phyloP scores from a whole-genome alignment of 2,113 vertebrate species.

The Isichthys henryi region DNA sequence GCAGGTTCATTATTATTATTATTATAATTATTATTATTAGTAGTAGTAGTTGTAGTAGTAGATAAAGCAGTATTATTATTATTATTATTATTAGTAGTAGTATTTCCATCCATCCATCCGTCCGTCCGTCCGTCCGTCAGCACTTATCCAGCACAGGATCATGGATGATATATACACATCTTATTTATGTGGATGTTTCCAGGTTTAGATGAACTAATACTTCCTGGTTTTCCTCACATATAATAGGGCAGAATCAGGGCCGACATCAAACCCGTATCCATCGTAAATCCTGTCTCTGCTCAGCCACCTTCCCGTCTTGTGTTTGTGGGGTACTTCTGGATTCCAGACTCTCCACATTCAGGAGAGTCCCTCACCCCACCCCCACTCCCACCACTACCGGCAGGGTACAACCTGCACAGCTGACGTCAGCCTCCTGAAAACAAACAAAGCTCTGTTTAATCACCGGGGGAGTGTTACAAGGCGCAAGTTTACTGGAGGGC shows the following conservation, averaged over 20 bases:
- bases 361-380: background rate
- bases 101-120: background rate
- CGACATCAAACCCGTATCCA: background rate
- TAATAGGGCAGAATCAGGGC: background rate
- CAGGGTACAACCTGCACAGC: background rate
- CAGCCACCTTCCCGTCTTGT: background rate
- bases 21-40: background rate
- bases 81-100: background rate
- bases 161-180: background rate
- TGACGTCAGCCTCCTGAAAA: background rate
- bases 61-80: no score
- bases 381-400: background rate
- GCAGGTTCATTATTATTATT: background rate
- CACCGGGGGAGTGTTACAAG: background rate
- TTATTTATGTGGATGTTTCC: background rate
- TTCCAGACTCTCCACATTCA: background rate
- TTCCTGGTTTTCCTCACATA: background rate
- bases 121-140: background rate
- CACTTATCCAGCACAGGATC: background rate
- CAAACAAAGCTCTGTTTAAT: background rate
- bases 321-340: background rate
- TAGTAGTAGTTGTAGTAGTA: no score
- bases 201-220: background rate
- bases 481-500: background rate
- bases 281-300: background rate